Conservation (phyloP, 2,113 vertebrate species). For the Machaerirhynchus nigripectus region DNA sequence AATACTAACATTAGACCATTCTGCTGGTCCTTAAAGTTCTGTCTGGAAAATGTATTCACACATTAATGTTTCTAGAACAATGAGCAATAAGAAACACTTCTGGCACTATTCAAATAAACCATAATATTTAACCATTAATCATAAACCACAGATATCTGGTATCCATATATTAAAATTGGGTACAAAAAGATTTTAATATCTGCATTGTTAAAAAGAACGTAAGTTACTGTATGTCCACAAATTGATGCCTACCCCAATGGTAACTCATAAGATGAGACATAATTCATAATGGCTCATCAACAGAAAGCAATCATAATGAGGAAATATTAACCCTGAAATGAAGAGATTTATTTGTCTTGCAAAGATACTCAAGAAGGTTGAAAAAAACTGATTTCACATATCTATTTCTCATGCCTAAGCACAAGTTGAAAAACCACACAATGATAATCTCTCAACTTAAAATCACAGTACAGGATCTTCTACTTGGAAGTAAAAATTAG, state of each 20-base stretch:
- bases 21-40: rapidly evolving
- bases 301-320: not conserved
- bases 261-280: not conserved
- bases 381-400: not conserved
- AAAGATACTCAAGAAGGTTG: not conserved
- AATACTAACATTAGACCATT: not conserved
- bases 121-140: not conserved
- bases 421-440: not conserved
- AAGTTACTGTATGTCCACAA: not conserved
- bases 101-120: not conserved
- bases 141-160: not conserved
- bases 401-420: not conserved
- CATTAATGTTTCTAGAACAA: not conserved
- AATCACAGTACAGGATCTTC: not conserved
- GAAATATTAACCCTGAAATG: not conserved
- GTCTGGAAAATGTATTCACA: not conserved
- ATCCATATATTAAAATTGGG: not conserved
- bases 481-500: not conserved
- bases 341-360: not conserved
- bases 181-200: not conserved
- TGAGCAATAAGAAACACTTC: not conserved
- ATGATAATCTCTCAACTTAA: not conserved
- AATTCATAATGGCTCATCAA: not conserved
- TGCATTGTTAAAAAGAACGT: not conserved
- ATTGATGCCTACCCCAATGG: not conserved